Conservation (phyloP, 2,113 vertebrate genomes). For the Apodemus sylvaticus region DNA sequence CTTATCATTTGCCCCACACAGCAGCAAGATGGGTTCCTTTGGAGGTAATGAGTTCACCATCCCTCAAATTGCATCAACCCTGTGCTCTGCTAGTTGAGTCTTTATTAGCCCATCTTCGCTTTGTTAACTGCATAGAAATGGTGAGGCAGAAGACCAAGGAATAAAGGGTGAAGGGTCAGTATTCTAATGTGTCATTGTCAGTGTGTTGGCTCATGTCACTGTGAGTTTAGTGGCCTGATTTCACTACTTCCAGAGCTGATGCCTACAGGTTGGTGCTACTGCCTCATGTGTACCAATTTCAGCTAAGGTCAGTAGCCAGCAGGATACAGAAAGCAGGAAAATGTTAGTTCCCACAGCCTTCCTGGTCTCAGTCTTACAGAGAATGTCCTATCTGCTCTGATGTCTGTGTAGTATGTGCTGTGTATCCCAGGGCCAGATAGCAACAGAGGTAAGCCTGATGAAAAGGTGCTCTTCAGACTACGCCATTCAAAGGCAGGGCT, state of each 20-base stretch:
- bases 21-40: not conserved
- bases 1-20: not conserved
- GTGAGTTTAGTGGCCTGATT: not conserved
- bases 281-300: not conserved
- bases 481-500: not conserved
- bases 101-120: not conserved
- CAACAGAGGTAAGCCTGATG: not conserved
- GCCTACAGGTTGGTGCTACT: not conserved
- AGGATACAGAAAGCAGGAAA: not conserved
- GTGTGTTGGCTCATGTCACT: not conserved
- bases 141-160: not conserved
- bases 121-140: not conserved
- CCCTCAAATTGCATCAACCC: not conserved
- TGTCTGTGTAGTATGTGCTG: not conserved
- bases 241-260: not conserved
- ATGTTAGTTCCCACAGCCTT: not conserved
- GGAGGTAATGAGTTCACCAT: not conserved
- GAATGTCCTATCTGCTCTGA: not conserved
- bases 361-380: not conserved
- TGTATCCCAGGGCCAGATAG: not conserved
- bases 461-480: not conserved
- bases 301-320: not conserved
- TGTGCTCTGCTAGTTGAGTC: not conserved
- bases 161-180: not conserved
- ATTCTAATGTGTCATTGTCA: not conserved